phyloP scores from a whole-genome alignment of 2,797 vertebrate genomes.

The Pterois miles region DNA sequence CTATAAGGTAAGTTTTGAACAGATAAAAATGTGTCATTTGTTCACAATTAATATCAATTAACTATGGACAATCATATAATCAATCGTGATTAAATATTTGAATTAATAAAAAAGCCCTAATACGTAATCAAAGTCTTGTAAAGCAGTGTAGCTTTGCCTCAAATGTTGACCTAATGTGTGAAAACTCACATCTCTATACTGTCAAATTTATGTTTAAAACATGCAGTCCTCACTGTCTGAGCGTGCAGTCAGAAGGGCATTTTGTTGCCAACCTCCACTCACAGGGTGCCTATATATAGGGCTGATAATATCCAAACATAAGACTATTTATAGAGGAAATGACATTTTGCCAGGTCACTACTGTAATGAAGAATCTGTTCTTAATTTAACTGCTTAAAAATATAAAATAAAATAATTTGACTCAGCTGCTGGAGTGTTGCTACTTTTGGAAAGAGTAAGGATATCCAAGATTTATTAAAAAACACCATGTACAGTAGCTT shows the following conservation, averaged over 20 bases:
- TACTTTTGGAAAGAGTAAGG: no score
- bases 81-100: no score
- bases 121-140: not conserved
- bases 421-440: constrained; percentile 25
- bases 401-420: constrained; percentile 19
- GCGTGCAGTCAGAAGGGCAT: constrained; percentile 17
- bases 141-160: not conserved
- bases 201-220: not conserved
- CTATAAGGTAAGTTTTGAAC: no score
- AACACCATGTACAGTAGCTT: not conserved
- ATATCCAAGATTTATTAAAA: constrained; percentile 10
- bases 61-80: no score
- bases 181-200: not conserved
- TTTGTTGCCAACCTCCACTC: constrained; percentile 53
- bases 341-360: constrained; percentile 30
- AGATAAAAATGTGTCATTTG: no score
- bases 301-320: constrained; percentile 70
- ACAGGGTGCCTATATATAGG: constrained; percentile 70
- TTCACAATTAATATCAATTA: no score
- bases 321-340: constrained; percentile 59
- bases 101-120: no score
- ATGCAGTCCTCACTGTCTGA: not conserved
- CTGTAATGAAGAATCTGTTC: constrained; percentile 44
- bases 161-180: not conserved
- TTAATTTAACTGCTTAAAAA: constrained; percentile 39